Base-by-base conservation (phyloP, 2,888 invertebrate genomes). In the Lepidochrysops patricia region DNA sequence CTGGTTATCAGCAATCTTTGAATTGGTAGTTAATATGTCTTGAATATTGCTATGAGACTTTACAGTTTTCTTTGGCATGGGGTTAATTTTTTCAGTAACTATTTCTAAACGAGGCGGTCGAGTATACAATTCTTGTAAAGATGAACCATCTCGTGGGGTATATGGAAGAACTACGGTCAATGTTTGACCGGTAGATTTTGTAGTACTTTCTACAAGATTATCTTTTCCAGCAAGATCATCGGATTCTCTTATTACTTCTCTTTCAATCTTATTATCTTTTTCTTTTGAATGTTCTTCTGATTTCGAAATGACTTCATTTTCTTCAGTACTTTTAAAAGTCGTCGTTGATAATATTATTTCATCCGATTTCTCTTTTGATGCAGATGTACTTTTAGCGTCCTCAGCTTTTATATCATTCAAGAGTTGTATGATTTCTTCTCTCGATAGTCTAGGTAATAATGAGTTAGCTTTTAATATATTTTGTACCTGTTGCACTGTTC, bases 81-180 rank as follows among this genome's bases (percentile, higher is more conserved):
- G 72, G n/a, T 80, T 80, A 1, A 77, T 70, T 59, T 77, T 75
- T 62, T 76, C 80, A 25, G 79, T 74, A 1, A 93, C 80, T 52
- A 93, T 86, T 72, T 91, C 90, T 0, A 91, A 89, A 63, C 93
- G 81, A 1, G 94, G 94, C 50, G 92, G 90, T 73, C 91, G 92
- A 2, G 93, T 93, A 69, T 91, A 94, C 0, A 94, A 75, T 67
- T 93, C 93, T 70, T 92, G 91, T 57, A 94, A 79, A 3, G 89
- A 84, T 1, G 89, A 85, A 0, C 90, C 85, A 66, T 91, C 90
- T 35, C 91, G 80, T 4, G 91, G 88, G 52, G 92, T 90, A 68
- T 92, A 91, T 0, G 94, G 94, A 67, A 93, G 77, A 0, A 94
- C 94, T 0, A 94, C 91, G 90, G 92, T 92, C 15, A 94, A 74